Evolutionary conservation across 1,140 invertebrate genomes (phyloP).

Genomic region (Drosophila eugracilis): DNA sequence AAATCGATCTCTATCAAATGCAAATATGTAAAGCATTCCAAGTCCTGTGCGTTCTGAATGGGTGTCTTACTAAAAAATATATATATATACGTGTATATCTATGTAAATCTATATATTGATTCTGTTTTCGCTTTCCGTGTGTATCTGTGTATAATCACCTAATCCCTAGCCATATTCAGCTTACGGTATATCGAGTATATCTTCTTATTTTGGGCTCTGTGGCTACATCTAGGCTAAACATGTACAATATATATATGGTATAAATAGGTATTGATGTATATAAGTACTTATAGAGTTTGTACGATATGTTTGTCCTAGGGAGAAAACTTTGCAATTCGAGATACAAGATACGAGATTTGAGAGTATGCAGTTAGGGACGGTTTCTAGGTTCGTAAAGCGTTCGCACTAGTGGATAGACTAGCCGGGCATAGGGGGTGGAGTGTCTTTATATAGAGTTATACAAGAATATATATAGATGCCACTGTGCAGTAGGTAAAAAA

Average conservation of each 20-base stretch:
- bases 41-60: conserved; percentile 72
- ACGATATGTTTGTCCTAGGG: conserved; percentile 82
- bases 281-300: conserved; percentile 75
- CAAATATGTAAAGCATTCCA: conserved; percentile 69
- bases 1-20: conserved; percentile 77
- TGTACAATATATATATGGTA: conserved; percentile 44
- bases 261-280: conserved; percentile 49
- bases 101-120: conserved; percentile 42
- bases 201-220: conserved; percentile 32
- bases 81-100: conserved; percentile 51
- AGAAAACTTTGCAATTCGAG: conserved; percentile 46
- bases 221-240: conserved; percentile 43
- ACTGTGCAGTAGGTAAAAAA: conserved; percentile 35
- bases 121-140: conserved; percentile 28
- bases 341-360: conserved; percentile 40
- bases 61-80: conserved; percentile 74
- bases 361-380: conserved; percentile 74
- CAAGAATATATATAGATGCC: conserved; percentile 62
- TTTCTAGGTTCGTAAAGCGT: conserved; percentile 79
- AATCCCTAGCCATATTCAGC: conserved; percentile 11
- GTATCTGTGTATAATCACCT: conserved; percentile 14
- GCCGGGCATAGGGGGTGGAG: conserved; percentile 60
- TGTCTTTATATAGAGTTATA: conserved; percentile 50
- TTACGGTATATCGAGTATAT: conserved; percentile 46
- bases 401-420: conserved; percentile 62